These are phyloP conservation scores for Anoplophora glabripennis DNA, from an alignment of 1,140 invertebrate species.

Conservation along the genomic window DNA sequence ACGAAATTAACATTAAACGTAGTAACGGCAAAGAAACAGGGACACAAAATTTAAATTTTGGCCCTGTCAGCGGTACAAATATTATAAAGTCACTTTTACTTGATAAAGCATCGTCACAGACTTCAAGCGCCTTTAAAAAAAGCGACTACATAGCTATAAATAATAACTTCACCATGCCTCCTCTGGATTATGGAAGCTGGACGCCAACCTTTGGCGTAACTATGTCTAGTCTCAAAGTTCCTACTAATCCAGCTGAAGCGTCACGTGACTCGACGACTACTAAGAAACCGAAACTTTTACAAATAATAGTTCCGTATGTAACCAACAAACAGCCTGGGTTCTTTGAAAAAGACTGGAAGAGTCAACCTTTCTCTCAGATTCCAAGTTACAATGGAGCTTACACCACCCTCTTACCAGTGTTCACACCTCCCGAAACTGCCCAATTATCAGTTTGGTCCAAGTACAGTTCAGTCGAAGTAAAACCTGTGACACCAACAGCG, in stretches of 20 bases:
- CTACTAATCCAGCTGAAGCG: not conserved
- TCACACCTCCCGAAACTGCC: conserved; percentile 31
- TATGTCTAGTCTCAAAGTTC: conserved; percentile 3
- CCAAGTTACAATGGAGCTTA: conserved; percentile 18
- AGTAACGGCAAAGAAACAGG: conserved; percentile 7
- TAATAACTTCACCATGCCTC: conserved; percentile 11
- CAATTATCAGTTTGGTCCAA: conserved; percentile 35
- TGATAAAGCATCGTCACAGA: too few relatives aligned
- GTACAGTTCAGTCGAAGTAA: conserved; percentile 17
- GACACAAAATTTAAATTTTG: not conserved
- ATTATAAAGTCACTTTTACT: too few relatives aligned
- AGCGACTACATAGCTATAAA: not conserved
- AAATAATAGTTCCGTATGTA: conserved; percentile 76
- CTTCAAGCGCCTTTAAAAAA: too few relatives aligned
- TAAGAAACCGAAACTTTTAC: conserved; percentile 57
- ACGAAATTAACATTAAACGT: not conserved
- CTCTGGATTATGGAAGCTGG: conserved; percentile 35
- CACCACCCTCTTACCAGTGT: conserved; percentile 31
- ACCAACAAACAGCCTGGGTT: conserved; percentile 47
- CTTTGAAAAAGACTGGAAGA: too few relatives aligned
- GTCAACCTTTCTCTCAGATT: not conserved
- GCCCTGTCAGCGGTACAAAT: too few relatives aligned
- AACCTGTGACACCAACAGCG: conserved; percentile 9
- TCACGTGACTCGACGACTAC: not conserved
- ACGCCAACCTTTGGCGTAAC: conserved; percentile 14